Evolutionary conservation across 2,797 vertebrate genomes (phyloP).

Genomic region (Molossus alvarezi): DNA sequence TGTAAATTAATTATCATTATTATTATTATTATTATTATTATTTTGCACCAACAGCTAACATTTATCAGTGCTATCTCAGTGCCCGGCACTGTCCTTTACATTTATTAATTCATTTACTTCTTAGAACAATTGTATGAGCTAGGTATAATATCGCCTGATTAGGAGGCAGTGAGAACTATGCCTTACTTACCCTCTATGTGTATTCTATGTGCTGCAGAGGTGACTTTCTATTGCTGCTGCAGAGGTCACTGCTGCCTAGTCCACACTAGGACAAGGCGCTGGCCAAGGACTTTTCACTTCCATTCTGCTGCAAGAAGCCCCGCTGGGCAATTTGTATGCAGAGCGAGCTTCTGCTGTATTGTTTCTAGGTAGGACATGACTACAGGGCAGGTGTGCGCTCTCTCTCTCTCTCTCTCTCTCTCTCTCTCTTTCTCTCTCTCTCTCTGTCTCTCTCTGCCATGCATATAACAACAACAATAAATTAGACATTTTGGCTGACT

Average conservation of each 20-base stretch:
- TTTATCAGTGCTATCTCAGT: background rate
- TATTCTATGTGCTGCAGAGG: background rate
- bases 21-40: background rate
- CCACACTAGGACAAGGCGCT: background rate
- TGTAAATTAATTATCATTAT: background rate
- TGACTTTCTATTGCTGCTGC: background rate
- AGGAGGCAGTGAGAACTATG: background rate
- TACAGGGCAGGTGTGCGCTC: background rate
- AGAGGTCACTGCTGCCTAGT: background rate
- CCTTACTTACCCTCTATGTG: background rate
- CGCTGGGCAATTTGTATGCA: slow-evolving; percentile 1
- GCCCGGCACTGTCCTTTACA: background rate
- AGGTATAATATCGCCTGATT: background rate
- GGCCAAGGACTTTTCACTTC: background rate
- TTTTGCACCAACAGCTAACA: background rate
- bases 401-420: background rate
- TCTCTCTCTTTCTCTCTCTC: background rate
- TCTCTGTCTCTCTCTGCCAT: background rate
- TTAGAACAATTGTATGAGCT: slow-evolving; percentile 15
- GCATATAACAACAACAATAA: slow-evolving; percentile 2
- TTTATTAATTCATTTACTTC: background rate
- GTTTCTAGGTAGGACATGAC: background rate
- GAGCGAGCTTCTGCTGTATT: background rate
- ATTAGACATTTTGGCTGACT: slow-evolving; percentile 26
- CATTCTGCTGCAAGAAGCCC: background rate